phyloP scores from a whole-genome alignment of 2,888 invertebrate genomes.

The Stramonita haemastoma region DNA sequence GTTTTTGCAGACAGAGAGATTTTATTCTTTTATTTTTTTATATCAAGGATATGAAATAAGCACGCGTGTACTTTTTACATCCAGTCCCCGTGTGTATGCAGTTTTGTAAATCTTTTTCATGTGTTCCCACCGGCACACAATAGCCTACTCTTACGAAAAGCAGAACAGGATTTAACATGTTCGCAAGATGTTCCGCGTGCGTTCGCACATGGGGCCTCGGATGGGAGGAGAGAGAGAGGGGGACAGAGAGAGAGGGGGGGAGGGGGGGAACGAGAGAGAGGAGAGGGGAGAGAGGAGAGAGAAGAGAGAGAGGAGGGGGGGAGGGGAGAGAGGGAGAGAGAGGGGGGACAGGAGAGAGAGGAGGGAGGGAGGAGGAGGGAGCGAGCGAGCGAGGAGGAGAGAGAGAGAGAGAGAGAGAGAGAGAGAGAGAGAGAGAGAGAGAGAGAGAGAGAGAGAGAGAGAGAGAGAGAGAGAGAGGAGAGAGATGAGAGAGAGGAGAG shows the following conservation, averaged over 20 bases:
- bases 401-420: constrained; percentile 10
- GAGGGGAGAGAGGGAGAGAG: neutral
- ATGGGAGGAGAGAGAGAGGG: no score
- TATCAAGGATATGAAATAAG: no score
- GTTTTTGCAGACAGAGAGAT: neutral
- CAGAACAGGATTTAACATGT: no score
- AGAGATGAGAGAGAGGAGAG: neutral
- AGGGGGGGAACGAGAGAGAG: neutral
- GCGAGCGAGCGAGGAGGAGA: neutral
- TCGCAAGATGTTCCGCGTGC: no score
- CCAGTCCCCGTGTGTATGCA: no score
- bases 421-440: neutral
- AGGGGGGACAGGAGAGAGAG: neutral
- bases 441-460: neutral
- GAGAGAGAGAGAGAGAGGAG: neutral
- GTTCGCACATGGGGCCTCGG: no score
- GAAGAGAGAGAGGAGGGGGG: neutral
- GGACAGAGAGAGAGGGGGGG: neutral
- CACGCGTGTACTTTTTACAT: no score
- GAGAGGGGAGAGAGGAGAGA: no score
- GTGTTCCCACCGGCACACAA: no score
- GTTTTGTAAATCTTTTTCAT: no score
- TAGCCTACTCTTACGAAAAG: no score
- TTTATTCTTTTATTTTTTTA: no score
- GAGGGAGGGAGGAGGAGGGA: neutral